Percentiles rank a stretch among this genome's conserved stretches.
These are phyloP conservation scores for Blomia tropicalis DNA, from an alignment of 2,888 invertebrate genomes.

Conservation along the genomic window DNA sequence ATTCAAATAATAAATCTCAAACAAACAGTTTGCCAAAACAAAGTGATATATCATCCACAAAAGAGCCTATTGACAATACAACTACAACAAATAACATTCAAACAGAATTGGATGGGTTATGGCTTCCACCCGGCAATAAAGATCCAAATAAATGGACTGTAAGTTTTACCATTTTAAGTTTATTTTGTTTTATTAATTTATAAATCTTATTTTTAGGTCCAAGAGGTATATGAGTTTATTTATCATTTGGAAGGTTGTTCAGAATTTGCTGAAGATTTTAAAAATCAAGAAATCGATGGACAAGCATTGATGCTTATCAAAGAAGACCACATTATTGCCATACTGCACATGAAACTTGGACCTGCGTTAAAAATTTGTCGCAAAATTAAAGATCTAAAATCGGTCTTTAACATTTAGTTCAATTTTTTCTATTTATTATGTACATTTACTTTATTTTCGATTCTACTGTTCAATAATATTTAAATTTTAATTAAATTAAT, in stretches of 20 bases:
- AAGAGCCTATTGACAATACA: not conserved
- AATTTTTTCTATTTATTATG: not conserved
- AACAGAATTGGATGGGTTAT: conserved; percentile 2
- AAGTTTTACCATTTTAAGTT: conserved; percentile 22
- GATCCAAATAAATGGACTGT: conserved; percentile 47
- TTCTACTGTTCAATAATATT: not conserved
- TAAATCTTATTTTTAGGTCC: conserved; percentile 47
- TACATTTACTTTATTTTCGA: not conserved
- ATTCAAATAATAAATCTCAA: not conserved
- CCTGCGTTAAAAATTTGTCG: conserved; percentile 89
- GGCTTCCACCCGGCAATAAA: conserved; percentile 30
- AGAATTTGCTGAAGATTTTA: conserved; percentile 83
- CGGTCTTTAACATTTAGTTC: conserved; percentile 1
- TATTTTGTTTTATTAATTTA: not conserved
- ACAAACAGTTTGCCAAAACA: not conserved
- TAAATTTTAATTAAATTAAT: too few relatives aligned
- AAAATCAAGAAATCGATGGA: conserved; percentile 86
- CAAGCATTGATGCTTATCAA: conserved; percentile 78
- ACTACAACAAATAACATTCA: not conserved
- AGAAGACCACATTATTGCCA: conserved; percentile 81
- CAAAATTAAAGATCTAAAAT: conserved; percentile 45
- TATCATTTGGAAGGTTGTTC: conserved; percentile 72
- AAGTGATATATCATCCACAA: not conserved
- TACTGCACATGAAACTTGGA: conserved; percentile 86
- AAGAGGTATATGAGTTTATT: conserved; percentile 73